Evolutionary conservation across 2,113 vertebrate genomes (phyloP).

Genomic region (Bujurquina vittata): DNA sequence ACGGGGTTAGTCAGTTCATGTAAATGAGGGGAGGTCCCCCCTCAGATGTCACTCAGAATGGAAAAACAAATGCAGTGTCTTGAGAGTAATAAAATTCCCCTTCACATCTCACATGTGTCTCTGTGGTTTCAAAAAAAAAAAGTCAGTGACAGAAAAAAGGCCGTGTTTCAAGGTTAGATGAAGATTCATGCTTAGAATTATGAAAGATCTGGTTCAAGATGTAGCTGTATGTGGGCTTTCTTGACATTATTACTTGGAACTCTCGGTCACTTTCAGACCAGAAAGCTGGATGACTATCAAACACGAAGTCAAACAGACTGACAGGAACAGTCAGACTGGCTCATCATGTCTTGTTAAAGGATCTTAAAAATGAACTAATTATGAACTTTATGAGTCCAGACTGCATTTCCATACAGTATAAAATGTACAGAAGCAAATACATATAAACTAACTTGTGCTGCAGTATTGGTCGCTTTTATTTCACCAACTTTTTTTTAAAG

Average conservation of each 20-base stretch:
- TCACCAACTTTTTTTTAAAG: too few species aligned
- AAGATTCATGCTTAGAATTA: background rate
- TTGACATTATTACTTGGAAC: background rate
- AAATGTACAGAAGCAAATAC: background rate
- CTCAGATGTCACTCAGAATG: background rate
- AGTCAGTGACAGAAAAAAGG: background rate
- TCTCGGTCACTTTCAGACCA: background rate
- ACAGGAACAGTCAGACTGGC: background rate
- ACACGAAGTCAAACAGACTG: background rate
- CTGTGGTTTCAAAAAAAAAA: conserved; percentile 18
- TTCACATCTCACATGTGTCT: conserved; percentile 39
- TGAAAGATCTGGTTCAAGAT: background rate
- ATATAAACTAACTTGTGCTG: background rate
- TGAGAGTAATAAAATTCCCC: conserved; percentile 36
- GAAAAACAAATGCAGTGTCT: conserved; percentile 55
- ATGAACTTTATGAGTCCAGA: background rate
- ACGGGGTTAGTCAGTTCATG: conserved; percentile 22
- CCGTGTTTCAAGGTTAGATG: background rate
- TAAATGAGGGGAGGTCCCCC: conserved; percentile 41
- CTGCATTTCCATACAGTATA: background rate
- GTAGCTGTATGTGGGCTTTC: conserved; percentile 29
- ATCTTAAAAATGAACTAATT: background rate
- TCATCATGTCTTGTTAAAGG: background rate
- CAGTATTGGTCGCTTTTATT: too few species aligned
- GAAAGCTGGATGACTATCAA: background rate